Conservation (phyloP, 2,797 vertebrate species). For the Pogoniulus pusillus region DNA sequence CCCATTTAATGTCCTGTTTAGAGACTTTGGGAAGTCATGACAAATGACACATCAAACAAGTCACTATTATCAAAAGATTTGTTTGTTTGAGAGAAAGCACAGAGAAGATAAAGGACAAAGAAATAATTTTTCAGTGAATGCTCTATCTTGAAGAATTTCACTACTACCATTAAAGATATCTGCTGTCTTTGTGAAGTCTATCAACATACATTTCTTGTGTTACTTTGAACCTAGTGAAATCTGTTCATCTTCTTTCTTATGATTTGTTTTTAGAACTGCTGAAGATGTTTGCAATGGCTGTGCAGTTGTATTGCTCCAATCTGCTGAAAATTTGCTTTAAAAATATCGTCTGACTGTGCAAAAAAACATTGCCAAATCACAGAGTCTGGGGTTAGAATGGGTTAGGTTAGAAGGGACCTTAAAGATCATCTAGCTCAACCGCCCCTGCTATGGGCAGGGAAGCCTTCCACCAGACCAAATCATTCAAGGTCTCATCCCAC, state of each 20-base stretch:
- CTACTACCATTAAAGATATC: background rate
- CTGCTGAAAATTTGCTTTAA: background rate
- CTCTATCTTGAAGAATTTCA: background rate
- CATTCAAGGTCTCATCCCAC: no score
- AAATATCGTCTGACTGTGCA: background rate
- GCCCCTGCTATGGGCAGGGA: no score
- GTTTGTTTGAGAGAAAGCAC: background rate
- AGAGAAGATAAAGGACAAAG: background rate
- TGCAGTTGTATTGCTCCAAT: background rate
- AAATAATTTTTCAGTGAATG: background rate
- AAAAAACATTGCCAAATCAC: background rate
- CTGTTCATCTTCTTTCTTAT: background rate
- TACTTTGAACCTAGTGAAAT: background rate
- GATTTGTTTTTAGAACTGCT: background rate
- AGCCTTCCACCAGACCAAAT: no score
- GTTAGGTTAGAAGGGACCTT: no score
- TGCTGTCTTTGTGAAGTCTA: background rate
- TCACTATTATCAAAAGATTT: background rate
- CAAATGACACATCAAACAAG: conserved; percentile 7
- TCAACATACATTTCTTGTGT: background rate
- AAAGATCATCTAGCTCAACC: no score
- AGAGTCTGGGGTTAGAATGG: background rate
- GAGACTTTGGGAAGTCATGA: background rate
- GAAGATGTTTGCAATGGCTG: background rate
- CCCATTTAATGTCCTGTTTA: background rate